phyloP scores from a whole-genome alignment of 2,113 vertebrate species.

The Pandion haliaetus region DNA sequence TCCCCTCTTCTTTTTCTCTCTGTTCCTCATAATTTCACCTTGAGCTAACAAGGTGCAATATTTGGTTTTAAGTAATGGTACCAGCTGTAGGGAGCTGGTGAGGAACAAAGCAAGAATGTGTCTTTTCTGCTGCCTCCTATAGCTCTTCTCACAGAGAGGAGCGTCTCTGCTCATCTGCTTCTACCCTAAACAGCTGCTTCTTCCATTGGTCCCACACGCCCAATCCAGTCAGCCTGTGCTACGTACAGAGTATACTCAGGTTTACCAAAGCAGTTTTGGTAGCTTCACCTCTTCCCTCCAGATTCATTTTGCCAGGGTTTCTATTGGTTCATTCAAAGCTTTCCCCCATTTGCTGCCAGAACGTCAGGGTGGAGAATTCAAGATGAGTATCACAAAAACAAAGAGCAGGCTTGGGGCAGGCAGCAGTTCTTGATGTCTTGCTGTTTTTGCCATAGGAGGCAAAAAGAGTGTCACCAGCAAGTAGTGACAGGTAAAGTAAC shows the following conservation, averaged over 20 bases:
- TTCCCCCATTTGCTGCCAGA: not conserved
- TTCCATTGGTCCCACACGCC: not conserved
- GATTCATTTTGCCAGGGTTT: not conserved
- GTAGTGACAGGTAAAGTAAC: not conserved
- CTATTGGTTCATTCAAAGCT: not conserved
- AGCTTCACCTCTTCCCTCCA: not conserved
- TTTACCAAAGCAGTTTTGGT: not conserved
- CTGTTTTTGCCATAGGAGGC: not conserved
- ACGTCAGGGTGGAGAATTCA: not conserved
- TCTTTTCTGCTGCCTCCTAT: not conserved
- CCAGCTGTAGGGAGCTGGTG: not conserved
- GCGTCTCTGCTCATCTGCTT: not conserved
- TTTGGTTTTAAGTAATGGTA: not conserved
- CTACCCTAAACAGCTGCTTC: not conserved
- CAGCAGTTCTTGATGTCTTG: not conserved
- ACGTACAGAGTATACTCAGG: rapidly evolving
- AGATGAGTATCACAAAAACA: not conserved
- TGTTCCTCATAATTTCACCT: not conserved
- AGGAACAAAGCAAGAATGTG: not conserved
- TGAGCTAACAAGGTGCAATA: not conserved
- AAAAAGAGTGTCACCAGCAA: not conserved
- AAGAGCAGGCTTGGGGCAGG: not conserved
- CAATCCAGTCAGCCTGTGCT: not conserved
- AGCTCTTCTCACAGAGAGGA: not conserved
- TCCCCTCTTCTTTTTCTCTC: not conserved